Base-by-base conservation (phyloP, 2,888 invertebrate genomes). In the Drosophila austrosaltans region DNA sequence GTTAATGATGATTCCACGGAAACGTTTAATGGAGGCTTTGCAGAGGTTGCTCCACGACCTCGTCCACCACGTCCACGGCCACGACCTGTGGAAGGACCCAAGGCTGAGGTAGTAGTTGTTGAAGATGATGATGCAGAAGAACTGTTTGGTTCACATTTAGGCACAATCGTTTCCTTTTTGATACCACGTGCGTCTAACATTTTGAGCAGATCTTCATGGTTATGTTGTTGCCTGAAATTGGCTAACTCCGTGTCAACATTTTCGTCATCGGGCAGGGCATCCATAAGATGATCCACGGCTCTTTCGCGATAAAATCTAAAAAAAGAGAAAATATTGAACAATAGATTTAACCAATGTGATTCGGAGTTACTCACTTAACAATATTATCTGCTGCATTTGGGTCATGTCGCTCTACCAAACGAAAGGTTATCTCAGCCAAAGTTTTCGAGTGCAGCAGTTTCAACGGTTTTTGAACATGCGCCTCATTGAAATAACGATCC, bases 381-480 rank as follows among this genome's bases (percentile, higher is more conserved):
- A 95, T 91, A 68, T 91, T 91, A 8, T 92, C 90, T 0, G 94
- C 93, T 0, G 95, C 94, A 69, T 94, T 94, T 10, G 82, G 87
- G 84, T 95, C 94, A 62, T 93, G 94, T 69, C 94, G 94, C 70
- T 95, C 95, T 0, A 96, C 94, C 90, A 93, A 94, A 72, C 94
- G 90, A 66, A 89, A 87, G 53, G 98, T 95, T 16, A 97, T 96
- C 89, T 96, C 96, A 2, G 96, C 96, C 78, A 98, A 93, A 1
- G 96, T 95, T 77, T 95, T 94, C 56, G 97, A 95, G 1, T 96
- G 95, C 42, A 98, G 93, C 53, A 97, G 93, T 66, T 94, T 93
- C 20, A 98, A 93, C 53, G 94, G 93, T 1, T 94, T 93, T 4
- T 94, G 94, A n/a, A 89, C 84, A 25, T 90, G 89, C 6, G 93